phyloP scores from a whole-genome alignment of 2,888 invertebrate genomes.

The Serripes groenlandicus region DNA sequence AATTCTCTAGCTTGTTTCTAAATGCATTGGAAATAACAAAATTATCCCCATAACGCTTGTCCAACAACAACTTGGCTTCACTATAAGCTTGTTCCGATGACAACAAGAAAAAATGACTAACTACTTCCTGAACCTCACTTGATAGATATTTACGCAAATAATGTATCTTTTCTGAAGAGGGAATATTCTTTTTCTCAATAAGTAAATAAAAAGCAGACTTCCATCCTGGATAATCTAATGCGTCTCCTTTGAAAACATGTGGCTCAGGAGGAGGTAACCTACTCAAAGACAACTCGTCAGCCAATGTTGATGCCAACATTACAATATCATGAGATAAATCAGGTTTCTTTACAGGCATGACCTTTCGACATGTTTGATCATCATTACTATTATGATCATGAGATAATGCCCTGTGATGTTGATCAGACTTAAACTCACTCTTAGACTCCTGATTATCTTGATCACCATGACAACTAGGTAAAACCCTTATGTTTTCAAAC shows the following conservation, averaged over 20 bases:
- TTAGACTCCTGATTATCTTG: too few relatives aligned
- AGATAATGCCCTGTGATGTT: not conserved
- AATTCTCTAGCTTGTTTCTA: constrained; percentile 53
- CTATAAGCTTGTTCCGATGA: constrained; percentile 39
- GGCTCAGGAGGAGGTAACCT: constrained; percentile 53
- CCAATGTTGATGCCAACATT: constrained; percentile 1
- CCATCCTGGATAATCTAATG: constrained; percentile 22
- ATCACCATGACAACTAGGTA: too few relatives aligned
- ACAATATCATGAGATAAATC: constrained; percentile 4
- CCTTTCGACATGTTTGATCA: not conserved
- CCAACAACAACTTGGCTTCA: constrained; percentile 50
- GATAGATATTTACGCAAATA: constrained; percentile 16
- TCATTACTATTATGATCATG: not conserved
- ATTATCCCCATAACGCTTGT: constrained; percentile 51
- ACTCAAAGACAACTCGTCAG: constrained; percentile 42
- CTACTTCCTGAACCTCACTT: not conserved
- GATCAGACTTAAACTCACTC: too few relatives aligned
- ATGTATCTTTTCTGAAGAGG: constrained; percentile 12
- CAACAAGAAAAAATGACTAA: constrained; percentile 16
- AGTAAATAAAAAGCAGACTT: not conserved
- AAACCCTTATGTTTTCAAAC: too few relatives aligned
- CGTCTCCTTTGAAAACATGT: constrained; percentile 37
- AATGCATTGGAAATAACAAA: constrained; percentile 51
- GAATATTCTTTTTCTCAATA: constrained; percentile 2
- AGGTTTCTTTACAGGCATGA: too few relatives aligned